Base-by-base conservation (phyloP, 1,140 invertebrate species). In the Drosophila ironensis region DNA sequence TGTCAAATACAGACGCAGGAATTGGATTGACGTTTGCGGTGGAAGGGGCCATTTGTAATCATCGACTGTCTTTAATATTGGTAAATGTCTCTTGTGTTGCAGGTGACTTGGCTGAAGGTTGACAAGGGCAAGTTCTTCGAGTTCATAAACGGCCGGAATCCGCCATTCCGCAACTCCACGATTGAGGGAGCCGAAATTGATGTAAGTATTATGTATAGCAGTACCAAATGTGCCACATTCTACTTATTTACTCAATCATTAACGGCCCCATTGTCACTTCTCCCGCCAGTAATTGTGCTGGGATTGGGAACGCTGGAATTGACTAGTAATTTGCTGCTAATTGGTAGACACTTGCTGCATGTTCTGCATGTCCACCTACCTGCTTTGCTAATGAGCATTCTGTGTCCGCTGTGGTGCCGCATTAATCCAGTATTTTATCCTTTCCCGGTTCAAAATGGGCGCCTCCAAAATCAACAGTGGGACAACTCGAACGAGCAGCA, bases 121-220 rank as follows among this genome's bases (percentile, higher is more conserved):
- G 93, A 93, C 77, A 92, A 92, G 84, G 96, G 95, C 90, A 94
- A 90, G 63, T 89, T 96, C 89, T 94, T 95, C 81, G 93, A 95
- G 90, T 96, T 94, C 89, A 93, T 96, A 81, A 93, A 93, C 63
- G 94, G 94, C 50, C 92, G 95, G 53, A 94, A 92, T 73, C 94
- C 95, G 50, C 95, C 95, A 11, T 95, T 94, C 86, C 91, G 92
- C 63, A 93, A 93, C 82, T 93, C 92, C 74, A 91, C 92, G n/a
- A 92, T 93, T 20, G 73, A 86, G 4, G 95, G 95, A 40, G 93
- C 94, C 28, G 92, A 92, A 71, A 92, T 96, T 33, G 94, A 95
- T 90, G 95, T 96, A 91, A 94, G 94, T 93, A 89, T 28, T 16
- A 4, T 19, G 24, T 16, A 9, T 28, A 4, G 4, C 2, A 4